phyloP scores from a whole-genome alignment of 2,113 vertebrate species.

The Heterotis niloticus region DNA sequence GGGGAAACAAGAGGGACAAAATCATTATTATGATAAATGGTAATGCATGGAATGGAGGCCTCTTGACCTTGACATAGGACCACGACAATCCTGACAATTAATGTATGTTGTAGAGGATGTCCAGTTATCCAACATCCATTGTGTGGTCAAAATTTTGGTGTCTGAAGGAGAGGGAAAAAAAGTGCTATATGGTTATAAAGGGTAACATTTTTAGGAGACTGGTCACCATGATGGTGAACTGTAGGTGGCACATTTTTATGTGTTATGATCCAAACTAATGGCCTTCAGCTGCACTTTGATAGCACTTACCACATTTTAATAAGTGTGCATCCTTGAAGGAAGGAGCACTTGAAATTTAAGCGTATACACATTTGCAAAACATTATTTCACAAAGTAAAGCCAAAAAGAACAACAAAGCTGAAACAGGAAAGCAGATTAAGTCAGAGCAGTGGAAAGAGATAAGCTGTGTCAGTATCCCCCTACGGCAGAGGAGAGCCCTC shows the following conservation, averaged over 20 bases:
- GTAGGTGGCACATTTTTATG: too few species aligned
- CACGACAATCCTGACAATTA: constrained; percentile 13
- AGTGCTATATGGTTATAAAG: too few species aligned
- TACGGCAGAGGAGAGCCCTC: constrained; percentile 59
- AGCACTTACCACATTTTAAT: too few species aligned
- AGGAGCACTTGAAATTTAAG: neutral
- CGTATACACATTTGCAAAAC: neutral
- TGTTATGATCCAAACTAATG: too few species aligned
- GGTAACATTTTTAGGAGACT: too few species aligned
- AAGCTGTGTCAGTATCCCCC: constrained; percentile 61
- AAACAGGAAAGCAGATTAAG: constrained; percentile 59
- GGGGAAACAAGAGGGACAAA: too few species aligned
- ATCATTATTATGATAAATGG: neutral
- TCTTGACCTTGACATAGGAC: neutral
- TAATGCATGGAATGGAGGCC: neutral
- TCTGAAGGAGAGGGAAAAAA: constrained; percentile 46
- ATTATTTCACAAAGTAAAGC: neutral
- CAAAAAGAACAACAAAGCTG: neutral
- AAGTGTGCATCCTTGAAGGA: too few species aligned
- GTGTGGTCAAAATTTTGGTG: constrained; percentile 49
- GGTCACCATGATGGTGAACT: too few species aligned
- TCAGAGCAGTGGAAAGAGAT: constrained; percentile 67
- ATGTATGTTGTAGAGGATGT: constrained; percentile 2
- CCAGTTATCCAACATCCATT: constrained; percentile 29
- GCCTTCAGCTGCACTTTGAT: too few species aligned